Conservation (phyloP, 2,888 invertebrate genomes). For the Agriopis marginaria region DNA sequence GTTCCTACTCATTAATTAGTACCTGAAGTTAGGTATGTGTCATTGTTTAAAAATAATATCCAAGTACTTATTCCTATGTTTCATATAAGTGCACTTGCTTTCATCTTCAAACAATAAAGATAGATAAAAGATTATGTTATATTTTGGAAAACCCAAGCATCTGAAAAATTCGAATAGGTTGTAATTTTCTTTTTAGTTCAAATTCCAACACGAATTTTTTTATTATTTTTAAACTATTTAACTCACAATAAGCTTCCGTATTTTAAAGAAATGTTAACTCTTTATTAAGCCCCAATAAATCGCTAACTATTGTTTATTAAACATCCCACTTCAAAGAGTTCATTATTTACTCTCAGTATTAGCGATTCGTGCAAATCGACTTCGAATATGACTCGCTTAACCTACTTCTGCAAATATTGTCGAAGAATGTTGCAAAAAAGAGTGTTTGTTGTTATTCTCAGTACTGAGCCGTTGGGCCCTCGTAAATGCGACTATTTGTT, state of each 20-base stretch:
- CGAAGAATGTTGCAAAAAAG: constrained; percentile 50
- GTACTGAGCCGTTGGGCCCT: constrained; percentile 44
- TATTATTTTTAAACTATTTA: not conserved
- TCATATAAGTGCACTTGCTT: not conserved
- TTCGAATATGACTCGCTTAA: constrained; percentile 53
- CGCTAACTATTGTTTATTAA: constrained; percentile 36
- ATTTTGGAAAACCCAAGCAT: not conserved
- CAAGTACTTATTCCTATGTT: too few relatives aligned
- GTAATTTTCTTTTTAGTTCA: too few relatives aligned
- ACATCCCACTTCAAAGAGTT: constrained; percentile 45
- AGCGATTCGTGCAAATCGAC: constrained; percentile 51
- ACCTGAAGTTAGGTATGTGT: too few relatives aligned
- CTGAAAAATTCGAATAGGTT: not conserved
- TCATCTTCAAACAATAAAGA: constrained; percentile 3
- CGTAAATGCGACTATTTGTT: constrained; percentile 48
- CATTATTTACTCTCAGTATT: constrained; percentile 51
- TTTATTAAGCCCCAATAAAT: constrained; percentile 40
- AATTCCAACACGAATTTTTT: not conserved
- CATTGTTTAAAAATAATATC: too few relatives aligned
- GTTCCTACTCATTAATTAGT: too few relatives aligned
- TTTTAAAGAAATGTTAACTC: not conserved
- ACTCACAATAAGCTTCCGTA: not conserved
- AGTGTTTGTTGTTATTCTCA: constrained; percentile 54
- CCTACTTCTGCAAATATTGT: constrained; percentile 52
- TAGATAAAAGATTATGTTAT: constrained; percentile 11